phyloP scores from a whole-genome alignment of 2,113 vertebrate genomes.

The Pangasianodon gigas region DNA sequence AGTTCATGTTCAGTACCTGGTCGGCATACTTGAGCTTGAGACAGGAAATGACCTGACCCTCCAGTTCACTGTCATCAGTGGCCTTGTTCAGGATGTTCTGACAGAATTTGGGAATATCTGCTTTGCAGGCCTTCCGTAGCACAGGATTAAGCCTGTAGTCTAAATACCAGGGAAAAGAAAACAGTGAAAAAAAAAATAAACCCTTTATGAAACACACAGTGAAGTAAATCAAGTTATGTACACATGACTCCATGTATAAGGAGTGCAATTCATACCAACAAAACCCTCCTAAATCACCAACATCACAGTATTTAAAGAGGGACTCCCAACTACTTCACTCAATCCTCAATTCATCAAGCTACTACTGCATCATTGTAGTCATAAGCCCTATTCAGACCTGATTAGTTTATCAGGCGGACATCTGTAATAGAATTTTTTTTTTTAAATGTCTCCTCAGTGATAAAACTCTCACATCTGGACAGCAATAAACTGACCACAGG shows the following conservation, averaged over 20 bases:
- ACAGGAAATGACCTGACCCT: constrained; percentile 94
- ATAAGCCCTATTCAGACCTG: neutral
- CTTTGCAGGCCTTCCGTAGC: constrained; percentile 93
- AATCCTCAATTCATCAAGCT: neutral
- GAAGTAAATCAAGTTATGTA: neutral
- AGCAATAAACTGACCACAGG: neutral
- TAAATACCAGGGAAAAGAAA: constrained; percentile 54
- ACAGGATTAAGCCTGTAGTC: constrained; percentile 96
- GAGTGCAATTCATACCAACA: neutral
- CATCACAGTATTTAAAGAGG: neutral
- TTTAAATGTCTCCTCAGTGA: neutral
- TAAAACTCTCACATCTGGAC: neutral
- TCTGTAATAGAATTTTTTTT: neutral
- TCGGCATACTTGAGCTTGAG: constrained; percentile 96
- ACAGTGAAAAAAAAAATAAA: neutral
- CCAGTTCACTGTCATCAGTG: constrained; percentile 86
- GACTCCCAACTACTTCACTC: neutral
- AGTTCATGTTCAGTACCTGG: constrained; percentile 75
- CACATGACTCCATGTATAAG: neutral
- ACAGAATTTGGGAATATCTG: constrained; percentile 98
- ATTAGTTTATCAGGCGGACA: neutral
- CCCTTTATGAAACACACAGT: neutral
- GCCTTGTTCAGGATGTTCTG: constrained; percentile 87
- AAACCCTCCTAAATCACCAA: neutral
- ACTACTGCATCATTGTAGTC: neutral